phyloP scores from a whole-genome alignment of 2,888 invertebrate species.

The Sicus ferrugineus region DNA sequence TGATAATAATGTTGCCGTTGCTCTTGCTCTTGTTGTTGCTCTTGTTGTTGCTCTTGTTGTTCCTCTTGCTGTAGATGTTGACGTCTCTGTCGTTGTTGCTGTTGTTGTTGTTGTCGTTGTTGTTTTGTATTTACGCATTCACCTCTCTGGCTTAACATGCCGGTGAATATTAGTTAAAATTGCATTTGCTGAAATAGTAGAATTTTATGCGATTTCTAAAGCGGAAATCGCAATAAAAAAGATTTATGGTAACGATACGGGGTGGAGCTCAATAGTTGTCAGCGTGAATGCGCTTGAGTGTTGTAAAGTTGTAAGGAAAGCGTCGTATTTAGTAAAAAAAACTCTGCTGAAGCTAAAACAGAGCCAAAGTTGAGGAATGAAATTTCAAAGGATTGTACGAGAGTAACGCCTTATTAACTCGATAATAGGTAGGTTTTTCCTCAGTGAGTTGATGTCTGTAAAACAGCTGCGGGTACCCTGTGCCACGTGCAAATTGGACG shows the following conservation, averaged over 20 bases:
- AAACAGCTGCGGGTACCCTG: no score
- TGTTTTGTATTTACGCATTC: not conserved
- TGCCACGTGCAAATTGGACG: no score
- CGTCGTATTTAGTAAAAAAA: no score
- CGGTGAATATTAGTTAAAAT: constrained; percentile 53
- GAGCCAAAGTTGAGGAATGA: not conserved
- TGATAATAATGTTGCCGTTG: not conserved
- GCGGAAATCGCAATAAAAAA: constrained; percentile 51
- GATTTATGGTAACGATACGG: constrained; percentile 52
- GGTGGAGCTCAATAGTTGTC: constrained; percentile 38
- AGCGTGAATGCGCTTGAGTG: not conserved
- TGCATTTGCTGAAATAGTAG: constrained; percentile 56
- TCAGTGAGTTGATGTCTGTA: no score
- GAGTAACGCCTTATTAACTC: no score
- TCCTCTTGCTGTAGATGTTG: constrained; percentile 6
- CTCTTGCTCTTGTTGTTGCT: not conserved
- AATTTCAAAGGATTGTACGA: not conserved
- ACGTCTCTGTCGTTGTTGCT: not conserved
- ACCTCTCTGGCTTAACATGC: not conserved
- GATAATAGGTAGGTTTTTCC: no score
- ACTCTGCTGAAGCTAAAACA: no score
- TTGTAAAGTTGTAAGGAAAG: no score
- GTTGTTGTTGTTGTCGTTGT: not conserved
- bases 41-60: not conserved
- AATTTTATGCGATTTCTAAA: constrained; percentile 50